Percentiles rank a stretch among this genome's conserved stretches.
Conservation (phyloP, 2,888 invertebrate genomes). For the Ochlodes sylvanus region DNA sequence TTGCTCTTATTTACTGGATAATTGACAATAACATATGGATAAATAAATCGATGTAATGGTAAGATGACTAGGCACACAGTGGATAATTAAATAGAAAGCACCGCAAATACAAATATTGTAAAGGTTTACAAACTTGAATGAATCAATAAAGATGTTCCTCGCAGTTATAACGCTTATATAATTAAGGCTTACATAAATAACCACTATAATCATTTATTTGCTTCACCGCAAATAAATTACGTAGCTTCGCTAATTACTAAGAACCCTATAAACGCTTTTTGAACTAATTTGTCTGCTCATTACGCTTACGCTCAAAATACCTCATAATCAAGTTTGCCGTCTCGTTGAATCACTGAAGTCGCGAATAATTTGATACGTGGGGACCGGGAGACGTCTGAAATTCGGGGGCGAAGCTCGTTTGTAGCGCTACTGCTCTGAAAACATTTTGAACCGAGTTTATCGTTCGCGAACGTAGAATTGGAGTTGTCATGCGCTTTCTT, state of each 20-base stretch:
- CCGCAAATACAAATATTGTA: no score
- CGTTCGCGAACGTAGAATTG: constrained; percentile 39
- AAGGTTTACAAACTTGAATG: no score
- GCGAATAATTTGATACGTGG: constrained; percentile 27
- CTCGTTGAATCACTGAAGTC: constrained; percentile 33
- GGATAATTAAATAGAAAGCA: no score
- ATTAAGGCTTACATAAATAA: no score
- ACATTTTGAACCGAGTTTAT: constrained; percentile 34
- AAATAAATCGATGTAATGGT: no score
- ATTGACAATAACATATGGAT: no score
- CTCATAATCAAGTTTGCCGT: constrained; percentile 26
- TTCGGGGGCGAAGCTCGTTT: constrained; percentile 23
- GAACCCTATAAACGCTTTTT: constrained; percentile 9
- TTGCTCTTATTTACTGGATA: background rate
- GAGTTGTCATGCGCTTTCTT: constrained; percentile 70
- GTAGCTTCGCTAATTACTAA: constrained; percentile 8
- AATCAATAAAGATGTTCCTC: no score
- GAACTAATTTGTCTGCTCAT: constrained; percentile 21
- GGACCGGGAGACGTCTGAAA: constrained; percentile 15
- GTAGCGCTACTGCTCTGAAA: constrained; percentile 27
- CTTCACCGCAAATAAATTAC: background rate
- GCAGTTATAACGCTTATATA: no score
- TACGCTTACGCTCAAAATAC: constrained; percentile 21
- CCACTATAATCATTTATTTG: background rate
- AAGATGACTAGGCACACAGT: no score